phyloP scores from a whole-genome alignment of 2,888 invertebrate species.

The Metacarcinus magister region DNA sequence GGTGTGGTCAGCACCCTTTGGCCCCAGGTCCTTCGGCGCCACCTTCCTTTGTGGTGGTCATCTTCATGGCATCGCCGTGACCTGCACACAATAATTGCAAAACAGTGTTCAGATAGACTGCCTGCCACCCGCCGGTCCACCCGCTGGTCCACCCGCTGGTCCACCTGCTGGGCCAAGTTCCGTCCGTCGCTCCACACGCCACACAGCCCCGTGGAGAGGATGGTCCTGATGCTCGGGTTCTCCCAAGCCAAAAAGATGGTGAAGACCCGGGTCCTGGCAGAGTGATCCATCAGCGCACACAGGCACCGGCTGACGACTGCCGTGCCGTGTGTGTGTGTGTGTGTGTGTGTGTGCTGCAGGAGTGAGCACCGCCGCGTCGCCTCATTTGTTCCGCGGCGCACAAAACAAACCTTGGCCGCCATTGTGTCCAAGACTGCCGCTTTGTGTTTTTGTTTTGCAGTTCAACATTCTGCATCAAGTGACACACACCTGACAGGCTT shows the following conservation, averaged over 20 bases:
- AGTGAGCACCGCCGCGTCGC: neutral
- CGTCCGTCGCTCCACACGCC: constrained; percentile 3
- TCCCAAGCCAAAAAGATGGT: neutral
- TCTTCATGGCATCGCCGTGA: neutral
- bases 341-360: neutral
- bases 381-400: neutral
- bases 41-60: neutral
- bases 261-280: neutral
- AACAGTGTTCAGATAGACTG: neutral
- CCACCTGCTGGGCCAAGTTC: neutral
- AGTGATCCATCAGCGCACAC: constrained; percentile 13
- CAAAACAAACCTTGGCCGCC: neutral
- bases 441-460: neutral
- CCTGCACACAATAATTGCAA: neutral
- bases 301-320: neutral
- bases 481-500: neutral
- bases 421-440: neutral
- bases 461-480: neutral
- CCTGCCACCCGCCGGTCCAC: neutral
- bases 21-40: neutral
- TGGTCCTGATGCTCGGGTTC: neutral
- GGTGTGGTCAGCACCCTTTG: neutral
- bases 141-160: neutral
- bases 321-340: neutral
- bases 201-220: neutral